Evolutionary conservation across 2,888 invertebrate species (phyloP).

Genomic region (Tetanocera ferruginea): DNA sequence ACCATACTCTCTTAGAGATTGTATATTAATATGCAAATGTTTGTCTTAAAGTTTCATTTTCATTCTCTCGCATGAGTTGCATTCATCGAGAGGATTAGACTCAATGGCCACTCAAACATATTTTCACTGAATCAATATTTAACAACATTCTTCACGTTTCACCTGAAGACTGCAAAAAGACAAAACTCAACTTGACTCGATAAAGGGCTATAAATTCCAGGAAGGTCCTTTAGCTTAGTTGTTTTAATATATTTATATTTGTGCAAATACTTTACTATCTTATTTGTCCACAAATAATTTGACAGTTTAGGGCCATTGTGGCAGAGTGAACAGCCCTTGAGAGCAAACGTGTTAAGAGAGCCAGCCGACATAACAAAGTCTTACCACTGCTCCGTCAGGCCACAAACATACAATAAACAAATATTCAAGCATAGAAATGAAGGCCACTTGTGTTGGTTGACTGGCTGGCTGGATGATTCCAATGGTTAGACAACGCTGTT

Average conservation of each 20-base stretch:
- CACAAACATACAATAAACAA: background rate
- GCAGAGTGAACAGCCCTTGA: slow-evolving; percentile 32
- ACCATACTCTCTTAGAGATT: background rate
- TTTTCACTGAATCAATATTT: background rate
- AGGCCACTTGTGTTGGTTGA: background rate
- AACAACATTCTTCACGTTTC: background rate
- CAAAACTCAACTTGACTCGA: background rate
- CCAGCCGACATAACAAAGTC: background rate
- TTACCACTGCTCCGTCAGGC: background rate
- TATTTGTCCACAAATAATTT: slow-evolving; percentile 49
- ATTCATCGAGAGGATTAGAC: background rate
- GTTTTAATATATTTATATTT: background rate
- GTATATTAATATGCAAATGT: background rate
- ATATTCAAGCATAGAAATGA: background rate
- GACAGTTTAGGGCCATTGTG: slow-evolving; percentile 52
- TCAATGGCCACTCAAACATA: background rate
- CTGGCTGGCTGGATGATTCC: background rate
- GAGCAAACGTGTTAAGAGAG: background rate
- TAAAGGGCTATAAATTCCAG: background rate
- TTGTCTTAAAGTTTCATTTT: no score
- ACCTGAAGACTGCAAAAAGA: background rate
- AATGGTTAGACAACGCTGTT: background rate
- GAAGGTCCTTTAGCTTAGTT: background rate
- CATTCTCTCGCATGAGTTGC: no score
- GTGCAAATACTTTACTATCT: slow-evolving; percentile 25